phyloP scores from a whole-genome alignment of 2,888 invertebrate species.

The Napeogenes inachia region DNA sequence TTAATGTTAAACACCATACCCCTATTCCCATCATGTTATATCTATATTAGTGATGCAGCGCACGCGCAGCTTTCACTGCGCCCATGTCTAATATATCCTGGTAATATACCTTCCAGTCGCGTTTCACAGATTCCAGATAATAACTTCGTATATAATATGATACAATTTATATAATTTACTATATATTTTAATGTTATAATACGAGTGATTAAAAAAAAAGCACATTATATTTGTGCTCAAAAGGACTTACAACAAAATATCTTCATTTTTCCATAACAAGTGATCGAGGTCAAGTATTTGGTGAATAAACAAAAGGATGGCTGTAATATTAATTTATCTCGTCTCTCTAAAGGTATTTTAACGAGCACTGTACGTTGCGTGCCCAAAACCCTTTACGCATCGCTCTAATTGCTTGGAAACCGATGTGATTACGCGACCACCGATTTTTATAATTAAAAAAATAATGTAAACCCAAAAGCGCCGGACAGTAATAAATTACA shows the following conservation, averaged over 20 bases:
- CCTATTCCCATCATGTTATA: slow-evolving; percentile 66
- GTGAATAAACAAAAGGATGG: slow-evolving; percentile 56
- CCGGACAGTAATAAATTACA: slow-evolving; percentile 4
- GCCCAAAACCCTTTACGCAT: slow-evolving; percentile 48
- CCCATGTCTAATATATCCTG: slow-evolving; percentile 58
- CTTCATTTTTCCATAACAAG: slow-evolving; percentile 47
- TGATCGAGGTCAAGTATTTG: slow-evolving; percentile 58
- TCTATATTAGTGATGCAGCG: slow-evolving; percentile 53
- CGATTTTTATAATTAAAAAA: slow-evolving; percentile 25
- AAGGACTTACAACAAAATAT: slow-evolving; percentile 14
- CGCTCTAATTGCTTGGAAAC: slow-evolving; percentile 58
- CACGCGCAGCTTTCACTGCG: slow-evolving; percentile 70
- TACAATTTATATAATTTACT: neutral
- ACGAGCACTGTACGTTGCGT: slow-evolving; percentile 52
- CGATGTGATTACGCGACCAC: slow-evolving; percentile 9
- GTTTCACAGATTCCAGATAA: slow-evolving; percentile 20
- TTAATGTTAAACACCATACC: slow-evolving; percentile 62
- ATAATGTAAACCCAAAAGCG: slow-evolving; percentile 8
- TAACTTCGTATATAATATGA: neutral
- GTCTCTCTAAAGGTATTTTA: slow-evolving; percentile 66
- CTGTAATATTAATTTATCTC: slow-evolving; percentile 62
- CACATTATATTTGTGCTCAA: no score
- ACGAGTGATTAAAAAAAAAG: neutral
- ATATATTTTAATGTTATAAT: neutral
- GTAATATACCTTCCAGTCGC: slow-evolving; percentile 33